Conservation (phyloP, 2,888 invertebrate species). For the Chamaedrilus cognettii region DNA sequence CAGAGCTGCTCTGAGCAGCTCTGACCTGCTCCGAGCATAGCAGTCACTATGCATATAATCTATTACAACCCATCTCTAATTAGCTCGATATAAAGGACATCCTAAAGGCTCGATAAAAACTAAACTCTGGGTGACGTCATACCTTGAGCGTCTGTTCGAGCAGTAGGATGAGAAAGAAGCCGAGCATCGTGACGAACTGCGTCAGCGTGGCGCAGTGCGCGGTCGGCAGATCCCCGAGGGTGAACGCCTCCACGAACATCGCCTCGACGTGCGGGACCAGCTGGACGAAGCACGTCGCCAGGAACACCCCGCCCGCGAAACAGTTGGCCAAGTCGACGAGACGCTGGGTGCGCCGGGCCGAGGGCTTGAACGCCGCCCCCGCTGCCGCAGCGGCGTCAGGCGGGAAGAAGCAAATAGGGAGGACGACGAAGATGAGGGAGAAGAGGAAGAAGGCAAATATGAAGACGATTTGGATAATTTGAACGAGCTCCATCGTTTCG, state of each 20-base stretch:
- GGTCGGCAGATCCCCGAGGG: conserved; percentile 15
- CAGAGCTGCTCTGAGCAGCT: no score
- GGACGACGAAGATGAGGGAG: conserved; percentile 28
- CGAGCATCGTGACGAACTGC: conserved; percentile 43
- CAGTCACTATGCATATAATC: no score
- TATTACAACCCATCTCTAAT: no score
- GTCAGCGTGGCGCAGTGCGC: neutral
- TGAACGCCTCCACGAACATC: conserved; percentile 39
- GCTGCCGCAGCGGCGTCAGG: conserved; percentile 9
- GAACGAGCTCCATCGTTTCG: conserved; percentile 21
- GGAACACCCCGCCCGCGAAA: conserved; percentile 54
- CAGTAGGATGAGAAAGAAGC: conserved; percentile 52
- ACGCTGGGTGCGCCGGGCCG: conserved; percentile 16
- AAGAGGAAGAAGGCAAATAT: conserved; percentile 28
- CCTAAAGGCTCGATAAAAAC: neutral
- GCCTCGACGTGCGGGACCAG: conserved; percentile 51
- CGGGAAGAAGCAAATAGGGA: conserved; percentile 30
- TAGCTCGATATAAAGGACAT: neutral
- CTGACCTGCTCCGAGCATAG: no score
- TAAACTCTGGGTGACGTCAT: no score
- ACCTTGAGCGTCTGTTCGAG: conserved; percentile 46
- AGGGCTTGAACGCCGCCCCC: no score
- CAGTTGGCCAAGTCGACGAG: conserved; percentile 44
- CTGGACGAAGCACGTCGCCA: conserved; percentile 55
- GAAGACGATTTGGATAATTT: conserved; percentile 29